Evolutionary conservation across 2,888 invertebrate species (phyloP), one percentile per base, ranked within the genome.

Genomic region (Gerosis bhagava): DNA sequence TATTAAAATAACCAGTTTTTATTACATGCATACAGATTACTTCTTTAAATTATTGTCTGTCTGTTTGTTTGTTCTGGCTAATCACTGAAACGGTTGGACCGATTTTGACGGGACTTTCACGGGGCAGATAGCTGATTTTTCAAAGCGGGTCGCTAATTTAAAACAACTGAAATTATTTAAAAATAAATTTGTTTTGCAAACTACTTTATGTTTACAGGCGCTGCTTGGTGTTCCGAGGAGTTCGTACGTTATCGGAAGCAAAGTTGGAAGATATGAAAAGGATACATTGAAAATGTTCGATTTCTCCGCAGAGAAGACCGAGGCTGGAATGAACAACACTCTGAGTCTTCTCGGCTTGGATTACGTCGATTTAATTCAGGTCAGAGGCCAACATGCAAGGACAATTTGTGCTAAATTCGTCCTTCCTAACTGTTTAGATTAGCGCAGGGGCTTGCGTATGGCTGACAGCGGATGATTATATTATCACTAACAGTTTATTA

Each of bases 311-410:
- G 92, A 94, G 61, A 94, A 93, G 73, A 95, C 96, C 0, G 87
- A 92, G 3, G 86, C 91, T 45, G 95, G 95, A 62, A 91, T 98
- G 6, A 92, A 96, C 43, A 91, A 90, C 41, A 97, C 97, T 53
- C 87, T 98, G 34, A 68, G 90, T 47, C 82, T 91, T 10, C 86
- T 98, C 8, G 93, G 94, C 0, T 65, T 98, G 48, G 93, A 95
- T 51, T 97, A 96, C 72, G 92, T 98, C 0, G 98, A 98, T 73
- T 79, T 98, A 16, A 93, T 98, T 66, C 97, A 97, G 91, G 97
- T 97, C 67, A 56, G 50, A 36, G 26, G 12, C 32, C 24, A 47
- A 31, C 28, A 21, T 22, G 11, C 36, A 35, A 40, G 28, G 29
- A 21, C 35, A 29, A 22, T 15, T 22, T 32, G 29, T 22, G 11